Conservation (phyloP, 2,888 invertebrate species). For the Drymonia ruficornis region DNA sequence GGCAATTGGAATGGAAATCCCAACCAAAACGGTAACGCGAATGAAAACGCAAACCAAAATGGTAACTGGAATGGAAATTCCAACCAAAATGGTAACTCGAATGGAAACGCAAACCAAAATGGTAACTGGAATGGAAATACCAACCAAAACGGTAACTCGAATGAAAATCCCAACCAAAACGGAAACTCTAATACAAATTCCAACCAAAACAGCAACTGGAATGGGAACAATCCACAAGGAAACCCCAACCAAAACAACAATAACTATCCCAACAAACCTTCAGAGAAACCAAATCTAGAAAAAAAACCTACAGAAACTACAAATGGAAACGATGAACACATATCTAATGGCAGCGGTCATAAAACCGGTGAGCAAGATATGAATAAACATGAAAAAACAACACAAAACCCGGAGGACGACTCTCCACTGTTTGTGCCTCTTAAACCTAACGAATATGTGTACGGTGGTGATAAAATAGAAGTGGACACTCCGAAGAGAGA, state of each 20-base stretch:
- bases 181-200: conserved; percentile 9
- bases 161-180: conserved; percentile 13
- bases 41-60: conserved; percentile 21
- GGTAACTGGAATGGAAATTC: conserved; percentile 12
- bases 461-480: conserved; percentile 58
- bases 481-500: conserved; percentile 68
- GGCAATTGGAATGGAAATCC: conserved; percentile 11
- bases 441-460: conserved; percentile 55
- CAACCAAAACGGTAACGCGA: conserved; percentile 14
- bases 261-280: conserved; percentile 4
- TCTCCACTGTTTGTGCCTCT: conserved; percentile 65
- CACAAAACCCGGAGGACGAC: conserved; percentile 45
- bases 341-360: conserved; percentile 16
- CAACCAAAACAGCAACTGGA: conserved; percentile 14
- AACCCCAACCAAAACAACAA: no score
- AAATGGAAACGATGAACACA: conserved; percentile 17
- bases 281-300: conserved; percentile 15
- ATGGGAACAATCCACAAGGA: conserved; percentile 14
- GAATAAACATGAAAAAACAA: conserved; percentile 37
- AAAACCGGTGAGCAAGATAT: conserved; percentile 14
- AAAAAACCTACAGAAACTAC: conserved; percentile 11
- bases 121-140: conserved; percentile 11
- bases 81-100: conserved; percentile 15
- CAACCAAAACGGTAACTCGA: conserved; percentile 14
- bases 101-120: conserved; percentile 11